Base-by-base conservation (phyloP, 2,113 vertebrate species). In the Chlorodrepanis virens region DNA sequence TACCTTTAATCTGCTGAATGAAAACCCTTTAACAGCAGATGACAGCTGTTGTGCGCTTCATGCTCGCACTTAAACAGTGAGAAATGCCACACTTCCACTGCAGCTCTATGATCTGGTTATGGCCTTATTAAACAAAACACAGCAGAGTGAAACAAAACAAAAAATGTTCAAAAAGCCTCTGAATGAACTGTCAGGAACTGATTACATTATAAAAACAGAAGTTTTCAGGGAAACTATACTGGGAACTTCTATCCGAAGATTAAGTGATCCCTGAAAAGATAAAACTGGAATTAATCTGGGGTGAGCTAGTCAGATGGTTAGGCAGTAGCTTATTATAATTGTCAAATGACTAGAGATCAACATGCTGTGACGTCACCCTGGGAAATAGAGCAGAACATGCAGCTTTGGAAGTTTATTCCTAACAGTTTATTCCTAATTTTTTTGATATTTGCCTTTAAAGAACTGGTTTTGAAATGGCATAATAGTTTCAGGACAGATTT, bases 1-100 rank as follows among this genome's bases (percentile, higher is more conserved):
- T 69, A 82, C 87, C 80, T 87, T 76, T 79, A 93, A 89, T 76
- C 85, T 56, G 29, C 75, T 96, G 91, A 94, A 82, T 77, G 75
- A 91, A 92, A 95, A 65, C 54, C 33, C 6, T 83, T 83, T 83
- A 88, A 77, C 59, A 74, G 71, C 6, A 10, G 68, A 53, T 89
- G 92, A 87, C 89, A 93, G 81, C 77, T 89, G 50, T 81, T 91
- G 35, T 47, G 13, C 2, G 0, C 29, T 90, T 95, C 49, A 57
- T 67, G 53, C 37, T 82, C 45, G 27, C 53, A 72, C 53, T 84
- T 61, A 87, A 86, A 90, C 68, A 83, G 42, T 7, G 11, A 85
- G 74, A 95, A 94, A 91, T 19, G 22, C 39, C 69, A 76, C 33
- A 45, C 5, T 83, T 77, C 40, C 29, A 20, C 50, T 14, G 3